These are phyloP conservation scores for Orchestia grillus DNA, from an alignment of 1,140 invertebrate species.

Conservation along the genomic window DNA sequence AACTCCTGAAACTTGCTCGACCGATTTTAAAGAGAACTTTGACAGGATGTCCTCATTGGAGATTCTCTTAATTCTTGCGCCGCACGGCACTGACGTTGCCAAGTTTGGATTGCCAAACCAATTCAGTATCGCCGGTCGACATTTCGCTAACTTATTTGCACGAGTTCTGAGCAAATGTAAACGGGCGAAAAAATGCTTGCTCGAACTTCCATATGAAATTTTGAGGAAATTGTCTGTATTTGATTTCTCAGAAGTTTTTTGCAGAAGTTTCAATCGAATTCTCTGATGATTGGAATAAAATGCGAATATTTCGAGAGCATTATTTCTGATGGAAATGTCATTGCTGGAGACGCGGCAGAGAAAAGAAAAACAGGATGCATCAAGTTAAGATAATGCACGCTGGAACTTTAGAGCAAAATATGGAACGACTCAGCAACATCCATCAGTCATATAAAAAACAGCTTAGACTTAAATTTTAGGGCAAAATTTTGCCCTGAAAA, in stretches of 20 bases:
- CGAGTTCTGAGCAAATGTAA: slow-evolving; percentile 43
- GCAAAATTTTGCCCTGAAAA: neutral
- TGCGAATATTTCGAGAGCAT: neutral
- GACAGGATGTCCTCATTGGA: slow-evolving; percentile 20
- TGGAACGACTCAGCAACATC: neutral
- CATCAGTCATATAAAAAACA: neutral
- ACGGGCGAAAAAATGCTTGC: slow-evolving; percentile 2
- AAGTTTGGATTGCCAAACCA: slow-evolving; percentile 54
- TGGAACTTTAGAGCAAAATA: neutral
- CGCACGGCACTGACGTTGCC: neutral
- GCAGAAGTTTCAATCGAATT: slow-evolving; percentile 46
- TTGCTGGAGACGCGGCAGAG: neutral
- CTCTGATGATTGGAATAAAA: slow-evolving; percentile 28
- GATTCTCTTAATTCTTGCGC: slow-evolving; percentile 28
- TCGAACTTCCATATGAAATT: slow-evolving; percentile 50
- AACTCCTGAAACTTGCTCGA: neutral
- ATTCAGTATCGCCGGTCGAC: slow-evolving; percentile 49
- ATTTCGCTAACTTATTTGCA: slow-evolving; percentile 44
- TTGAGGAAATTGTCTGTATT: slow-evolving; percentile 56
- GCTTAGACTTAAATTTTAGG: neutral
- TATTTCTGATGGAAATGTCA: slow-evolving; percentile 38
- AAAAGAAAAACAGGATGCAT: slow-evolving; percentile 4
- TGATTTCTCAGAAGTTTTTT: slow-evolving; percentile 46
- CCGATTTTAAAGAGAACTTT: slow-evolving; percentile 8
- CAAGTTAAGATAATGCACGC: neutral